A percentile compares a stretch with the other conserved stretches of the same genome.
Evolutionary conservation across 2,797 vertebrate genomes (phyloP).

Genomic region (Tapera naevia): DNA sequence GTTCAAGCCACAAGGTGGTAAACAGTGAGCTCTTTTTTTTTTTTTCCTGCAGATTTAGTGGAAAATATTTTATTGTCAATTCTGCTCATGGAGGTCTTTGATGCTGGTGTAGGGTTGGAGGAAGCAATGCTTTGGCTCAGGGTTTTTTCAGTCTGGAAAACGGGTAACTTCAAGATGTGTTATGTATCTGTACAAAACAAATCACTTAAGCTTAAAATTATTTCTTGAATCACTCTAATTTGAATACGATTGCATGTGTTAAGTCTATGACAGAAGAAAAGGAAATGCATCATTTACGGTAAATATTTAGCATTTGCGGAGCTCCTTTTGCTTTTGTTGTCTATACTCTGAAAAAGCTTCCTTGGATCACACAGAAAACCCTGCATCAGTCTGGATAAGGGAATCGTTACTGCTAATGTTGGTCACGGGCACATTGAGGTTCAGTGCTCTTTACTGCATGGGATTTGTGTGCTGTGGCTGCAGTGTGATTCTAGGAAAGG

Average conservation of each 20-base stretch:
- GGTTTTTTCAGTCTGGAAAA: background rate
- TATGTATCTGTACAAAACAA: background rate
- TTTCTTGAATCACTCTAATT: background rate
- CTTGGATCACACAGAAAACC: background rate
- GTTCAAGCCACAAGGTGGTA: conserved; percentile 49
- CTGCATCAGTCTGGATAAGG: background rate
- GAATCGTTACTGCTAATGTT: background rate
- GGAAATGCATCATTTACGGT: background rate
- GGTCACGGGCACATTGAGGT: background rate
- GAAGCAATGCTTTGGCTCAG: background rate
- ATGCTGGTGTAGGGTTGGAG: background rate
- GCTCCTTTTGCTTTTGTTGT: background rate
- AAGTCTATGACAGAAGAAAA: background rate
- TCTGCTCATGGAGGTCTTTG: background rate
- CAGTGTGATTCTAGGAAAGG: background rate
- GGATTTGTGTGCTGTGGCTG: background rate
- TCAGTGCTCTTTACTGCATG: background rate
- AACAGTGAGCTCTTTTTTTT: background rate
- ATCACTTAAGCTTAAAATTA: background rate
- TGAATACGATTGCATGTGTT: fast-evolving
- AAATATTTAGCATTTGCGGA: background rate
- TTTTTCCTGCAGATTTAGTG: background rate
- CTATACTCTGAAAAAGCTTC: background rate
- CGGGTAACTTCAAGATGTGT: background rate
- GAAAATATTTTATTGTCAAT: background rate